Evolutionary conservation across 2,797 vertebrate species (phyloP), one percentile per base, ranked within the genome.

Genomic region (Xiphophorus birchmanni): DNA sequence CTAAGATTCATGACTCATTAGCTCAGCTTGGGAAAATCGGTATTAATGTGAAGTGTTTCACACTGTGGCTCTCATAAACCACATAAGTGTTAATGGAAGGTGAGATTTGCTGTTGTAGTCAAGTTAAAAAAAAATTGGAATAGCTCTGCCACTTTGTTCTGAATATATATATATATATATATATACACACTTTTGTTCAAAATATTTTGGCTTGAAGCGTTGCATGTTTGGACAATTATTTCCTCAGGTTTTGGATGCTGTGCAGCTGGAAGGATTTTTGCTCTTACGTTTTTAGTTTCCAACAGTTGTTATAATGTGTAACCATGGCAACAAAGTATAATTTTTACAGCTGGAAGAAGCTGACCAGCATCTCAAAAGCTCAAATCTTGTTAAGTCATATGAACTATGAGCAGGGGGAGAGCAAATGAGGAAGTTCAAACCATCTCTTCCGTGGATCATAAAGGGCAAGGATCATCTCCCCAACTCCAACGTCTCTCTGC

Each of bases 21-120:
- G 56, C 69, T 85, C 71, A 85, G 47, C 50, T 21, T 79, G 78
- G 40, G 73, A 76, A 80, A 75, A 35, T 40, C 58, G 6, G 60
- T 60, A 85, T 78, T 48, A 82, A 32, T 79, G 84, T 79, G 76
- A 87, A 80, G 54, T 69, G 72, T 60, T 40, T 84, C 74, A 29
- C 56, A 65, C 29, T 65, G 63, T 48, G 40, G 72, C 72, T 80
- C 77, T 84, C 69, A 81, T 76, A 73, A 78, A 44, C 58, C 71
- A 48, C 35, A 54, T 40, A 76, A 50, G 60, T 87, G 85, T 74
- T 79, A 74, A 77, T 73, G 35, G 63, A 76, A 76, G 10, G 2
- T 83, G 52, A 72, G 76, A 32, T 58, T 80, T 72, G 40, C 74
- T 83, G 56, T 47, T 73, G 42, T 58, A 40, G 65, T 74, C 45